Evolutionary conservation across 2,888 invertebrate genomes (phyloP), one percentile per base, ranked within the genome.

Genomic region (Abscondita cerata): DNA sequence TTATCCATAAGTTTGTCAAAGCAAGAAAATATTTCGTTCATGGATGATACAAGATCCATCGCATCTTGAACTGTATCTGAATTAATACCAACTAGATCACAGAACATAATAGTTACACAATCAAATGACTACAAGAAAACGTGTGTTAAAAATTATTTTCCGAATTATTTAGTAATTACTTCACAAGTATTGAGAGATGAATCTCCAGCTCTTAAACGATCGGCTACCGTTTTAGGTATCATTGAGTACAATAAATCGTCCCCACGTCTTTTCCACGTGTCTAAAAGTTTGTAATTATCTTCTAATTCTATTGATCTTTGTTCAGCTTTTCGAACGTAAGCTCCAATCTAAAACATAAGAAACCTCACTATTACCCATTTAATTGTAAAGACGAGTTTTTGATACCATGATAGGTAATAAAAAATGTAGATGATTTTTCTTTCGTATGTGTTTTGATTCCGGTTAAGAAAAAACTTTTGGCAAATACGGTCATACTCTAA

Each of bases 201-300:
- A 61, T 88, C 87, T 0, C 94, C 95, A 15, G 86, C 82, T 59
- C 92, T 84, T 70, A 96, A 83, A 65, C 91, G 86, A 73, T 93
- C 91, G 0, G 94, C 95, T 12, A 95, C 90, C 1, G 89, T 87
- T 72, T 89, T 88, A 0, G 96, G 96, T 74, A 96, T 93, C 95
- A 96, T 96, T 0, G 95, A 94, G 75, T 95, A 95, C 0, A 96
- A 82, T 2, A 96, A 82, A 68, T 92, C 92, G 74, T 96, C 94
- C 0, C 94, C 92, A 68, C 91, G 87, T 59, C 89, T 86, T 78
- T 94, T 93, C 93, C 94, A 95, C 31, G 90, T 88, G 75, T 95
- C 94, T 12, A 91, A 81, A 15, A 93, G 82, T 53, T 87, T 84
- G 72, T 93, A 85, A 34, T 91, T 93, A 68, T 89, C 88, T 73